phyloP scores from a whole-genome alignment of 2,888 invertebrate genomes.

The Herminia tarsipennalis region DNA sequence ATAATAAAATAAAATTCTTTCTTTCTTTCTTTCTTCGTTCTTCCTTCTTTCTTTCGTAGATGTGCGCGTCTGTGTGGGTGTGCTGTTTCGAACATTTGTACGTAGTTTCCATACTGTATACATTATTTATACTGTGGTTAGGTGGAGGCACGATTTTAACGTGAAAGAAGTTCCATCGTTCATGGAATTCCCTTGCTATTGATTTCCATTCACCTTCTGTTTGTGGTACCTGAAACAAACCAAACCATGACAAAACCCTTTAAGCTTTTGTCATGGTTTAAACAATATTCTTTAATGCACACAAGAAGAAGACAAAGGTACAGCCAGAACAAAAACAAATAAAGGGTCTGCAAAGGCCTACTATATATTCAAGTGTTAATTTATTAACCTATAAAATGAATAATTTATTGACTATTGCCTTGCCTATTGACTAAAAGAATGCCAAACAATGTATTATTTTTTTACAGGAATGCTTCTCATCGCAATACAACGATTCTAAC shows the following conservation, averaged over 20 bases:
- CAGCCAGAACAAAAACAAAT: not conserved
- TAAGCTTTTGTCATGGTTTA: too few relatives aligned
- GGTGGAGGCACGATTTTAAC: too few relatives aligned
- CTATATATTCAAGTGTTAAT: not conserved
- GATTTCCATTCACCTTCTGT: not conserved
- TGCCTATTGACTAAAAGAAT: not conserved
- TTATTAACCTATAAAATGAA: not conserved
- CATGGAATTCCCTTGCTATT: not conserved
- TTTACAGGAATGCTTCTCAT: slow-evolving; percentile 1
- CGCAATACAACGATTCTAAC: not conserved
- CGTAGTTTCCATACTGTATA: too few relatives aligned
- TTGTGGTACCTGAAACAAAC: not conserved
- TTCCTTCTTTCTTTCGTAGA: too few relatives aligned
- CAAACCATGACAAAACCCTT: too few relatives aligned
- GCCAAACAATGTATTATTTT: not conserved
- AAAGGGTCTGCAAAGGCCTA: not conserved
- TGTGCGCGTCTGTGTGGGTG: too few relatives aligned
- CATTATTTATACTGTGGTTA: too few relatives aligned
- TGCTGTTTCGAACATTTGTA: too few relatives aligned
- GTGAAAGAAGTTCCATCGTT: not conserved
- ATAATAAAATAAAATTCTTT: too few relatives aligned
- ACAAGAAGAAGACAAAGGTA: not conserved
- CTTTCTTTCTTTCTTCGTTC: too few relatives aligned
- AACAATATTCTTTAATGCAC: not conserved
- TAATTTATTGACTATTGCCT: not conserved